These are phyloP conservation scores for Rhynchotus rufescens DNA, from an alignment of 2,797 vertebrate genomes.

Conservation along the genomic window DNA sequence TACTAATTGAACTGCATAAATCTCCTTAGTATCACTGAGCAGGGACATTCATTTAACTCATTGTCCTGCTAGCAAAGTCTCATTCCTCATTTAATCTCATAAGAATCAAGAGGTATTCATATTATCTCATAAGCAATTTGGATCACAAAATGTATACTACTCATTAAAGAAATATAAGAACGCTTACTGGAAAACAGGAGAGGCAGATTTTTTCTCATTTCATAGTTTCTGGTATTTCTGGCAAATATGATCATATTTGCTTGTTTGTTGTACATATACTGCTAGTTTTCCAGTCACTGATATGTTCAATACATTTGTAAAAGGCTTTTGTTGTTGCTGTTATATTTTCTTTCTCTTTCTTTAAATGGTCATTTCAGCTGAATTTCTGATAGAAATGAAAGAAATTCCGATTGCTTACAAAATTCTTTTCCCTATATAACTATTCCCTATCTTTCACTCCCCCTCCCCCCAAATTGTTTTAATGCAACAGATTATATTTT, in stretches of 20 bases:
- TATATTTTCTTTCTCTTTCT: background rate
- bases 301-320: constrained; percentile 53
- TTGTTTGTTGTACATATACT: no score
- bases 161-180: constrained; percentile 43
- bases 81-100: background rate
- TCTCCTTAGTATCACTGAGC: background rate
- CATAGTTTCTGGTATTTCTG: constrained; percentile 18
- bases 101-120: background rate
- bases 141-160: background rate
- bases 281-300: constrained; percentile 11
- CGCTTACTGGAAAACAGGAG: background rate
- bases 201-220: constrained; percentile 14
- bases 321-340: background rate
- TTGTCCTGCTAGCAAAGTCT: background rate
- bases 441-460: background rate
- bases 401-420: background rate
- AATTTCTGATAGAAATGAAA: background rate
- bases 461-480: background rate
- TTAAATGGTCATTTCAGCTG: background rate
- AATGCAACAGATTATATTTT: background rate
- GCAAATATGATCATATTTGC: background rate
- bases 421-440: background rate
- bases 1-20: background rate
- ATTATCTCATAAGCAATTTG: constrained; percentile 12
- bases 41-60: background rate